phyloP scores from a whole-genome alignment of 1,140 invertebrate species.

The Bombus soroeensis region DNA sequence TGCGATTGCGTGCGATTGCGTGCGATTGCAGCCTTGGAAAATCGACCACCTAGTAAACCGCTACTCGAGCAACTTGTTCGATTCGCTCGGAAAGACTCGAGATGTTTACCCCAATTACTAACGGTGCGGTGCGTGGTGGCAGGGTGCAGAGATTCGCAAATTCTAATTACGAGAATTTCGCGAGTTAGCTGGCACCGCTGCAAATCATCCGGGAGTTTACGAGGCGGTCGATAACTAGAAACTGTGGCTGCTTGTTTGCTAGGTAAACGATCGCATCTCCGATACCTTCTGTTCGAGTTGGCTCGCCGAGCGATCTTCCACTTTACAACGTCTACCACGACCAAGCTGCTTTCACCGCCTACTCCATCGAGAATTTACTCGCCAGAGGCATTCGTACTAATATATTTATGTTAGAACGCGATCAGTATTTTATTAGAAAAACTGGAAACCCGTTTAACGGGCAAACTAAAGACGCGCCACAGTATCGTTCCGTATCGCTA shows the following conservation, averaged over 20 bases:
- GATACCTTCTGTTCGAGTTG: not conserved
- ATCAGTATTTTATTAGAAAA: no score
- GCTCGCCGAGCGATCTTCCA: constrained; percentile 23
- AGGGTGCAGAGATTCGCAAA: not conserved
- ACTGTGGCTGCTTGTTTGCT: constrained; percentile 41
- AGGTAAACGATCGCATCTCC: constrained; percentile 25
- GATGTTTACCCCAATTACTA: constrained; percentile 24
- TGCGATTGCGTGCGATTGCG: no score
- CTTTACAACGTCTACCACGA: not conserved
- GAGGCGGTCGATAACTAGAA: constrained; percentile 46
- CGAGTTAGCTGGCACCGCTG: not conserved
- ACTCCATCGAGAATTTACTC: not conserved
- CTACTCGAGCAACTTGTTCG: no score
- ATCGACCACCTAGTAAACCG: no score
- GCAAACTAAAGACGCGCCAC: no score
- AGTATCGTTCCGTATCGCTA: no score
- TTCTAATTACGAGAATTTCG: constrained; percentile 47
- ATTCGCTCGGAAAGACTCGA: not conserved
- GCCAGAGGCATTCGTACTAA: no score
- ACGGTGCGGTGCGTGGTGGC: no score
- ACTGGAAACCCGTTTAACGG: no score
- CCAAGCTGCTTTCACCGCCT: not conserved
- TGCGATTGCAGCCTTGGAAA: no score
- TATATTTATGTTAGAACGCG: no score
- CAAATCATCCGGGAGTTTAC: constrained; percentile 43